phyloP scores from a whole-genome alignment of 2,888 invertebrate species.

The Crossocerus cetratus region DNA sequence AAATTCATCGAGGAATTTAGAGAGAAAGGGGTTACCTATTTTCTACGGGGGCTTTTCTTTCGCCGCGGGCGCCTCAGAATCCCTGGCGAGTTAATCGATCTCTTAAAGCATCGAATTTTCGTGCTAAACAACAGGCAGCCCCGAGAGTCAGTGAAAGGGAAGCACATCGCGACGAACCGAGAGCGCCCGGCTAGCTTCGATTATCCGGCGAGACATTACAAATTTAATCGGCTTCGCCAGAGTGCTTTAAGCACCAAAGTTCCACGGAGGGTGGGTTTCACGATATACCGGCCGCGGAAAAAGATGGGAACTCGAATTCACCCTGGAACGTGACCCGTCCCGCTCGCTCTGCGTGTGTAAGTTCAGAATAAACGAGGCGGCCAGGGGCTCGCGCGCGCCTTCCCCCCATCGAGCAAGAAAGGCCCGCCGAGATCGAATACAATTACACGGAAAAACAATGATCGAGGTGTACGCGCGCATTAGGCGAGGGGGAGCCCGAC shows the following conservation, averaged over 20 bases:
- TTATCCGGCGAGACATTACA: constrained; percentile 19
- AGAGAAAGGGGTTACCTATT: too few species aligned
- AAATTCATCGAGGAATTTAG: too few species aligned
- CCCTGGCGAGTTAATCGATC: too few species aligned
- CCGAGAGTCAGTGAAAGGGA: constrained; percentile 2
- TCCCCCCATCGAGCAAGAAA: background rate
- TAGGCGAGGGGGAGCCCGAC: background rate
- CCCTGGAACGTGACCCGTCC: background rate
- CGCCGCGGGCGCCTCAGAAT: too few species aligned
- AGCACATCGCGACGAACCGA: background rate
- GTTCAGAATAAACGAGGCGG: background rate
- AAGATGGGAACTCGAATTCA: constrained; percentile 7
- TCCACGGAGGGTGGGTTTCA: background rate
- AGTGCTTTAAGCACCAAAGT: constrained; percentile 15
- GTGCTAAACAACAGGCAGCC: background rate
- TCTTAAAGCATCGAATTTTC: background rate
- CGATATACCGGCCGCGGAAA: background rate
- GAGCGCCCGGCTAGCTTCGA: background rate
- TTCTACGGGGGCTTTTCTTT: too few species aligned
- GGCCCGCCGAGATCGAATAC: constrained; percentile 5
- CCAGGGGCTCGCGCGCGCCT: too few species aligned
- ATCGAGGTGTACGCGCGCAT: constrained; percentile 1
- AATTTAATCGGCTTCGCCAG: constrained; percentile 19
- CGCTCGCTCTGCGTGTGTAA: background rate
- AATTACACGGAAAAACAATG: constrained; percentile 8